These are phyloP conservation scores for Protonibea diacanthus DNA, from an alignment of 2,797 vertebrate genomes.

Conservation along the genomic window DNA sequence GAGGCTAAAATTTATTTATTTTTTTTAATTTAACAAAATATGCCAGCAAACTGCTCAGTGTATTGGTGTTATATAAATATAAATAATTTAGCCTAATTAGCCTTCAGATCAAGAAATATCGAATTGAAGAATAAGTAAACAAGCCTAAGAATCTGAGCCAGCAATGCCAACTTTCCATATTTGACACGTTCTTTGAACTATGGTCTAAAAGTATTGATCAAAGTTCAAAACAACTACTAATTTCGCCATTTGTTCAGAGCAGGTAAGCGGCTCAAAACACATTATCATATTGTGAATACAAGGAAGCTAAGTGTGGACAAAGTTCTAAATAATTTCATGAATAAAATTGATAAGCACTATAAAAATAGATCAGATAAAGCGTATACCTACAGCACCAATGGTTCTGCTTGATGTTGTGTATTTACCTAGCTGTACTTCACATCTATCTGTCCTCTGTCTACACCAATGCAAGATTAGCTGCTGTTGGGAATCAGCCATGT, in stretches of 20 bases:
- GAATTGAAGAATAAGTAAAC: not conserved
- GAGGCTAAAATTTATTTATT: not conserved
- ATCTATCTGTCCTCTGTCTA: conserved; percentile 22
- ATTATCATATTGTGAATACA: too few species aligned
- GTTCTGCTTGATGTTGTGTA: too few species aligned
- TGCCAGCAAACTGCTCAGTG: not conserved
- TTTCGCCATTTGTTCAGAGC: too few species aligned
- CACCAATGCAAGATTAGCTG: conserved; percentile 23
- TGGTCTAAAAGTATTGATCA: too few species aligned
- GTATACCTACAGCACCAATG: too few species aligned
- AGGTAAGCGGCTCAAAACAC: too few species aligned
- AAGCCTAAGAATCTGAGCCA: not conserved
- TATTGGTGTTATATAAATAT: not conserved
- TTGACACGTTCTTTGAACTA: not conserved
- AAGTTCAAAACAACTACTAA: too few species aligned
- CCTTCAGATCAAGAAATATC: conserved; percentile 7
- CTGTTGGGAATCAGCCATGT: conserved; percentile 38
- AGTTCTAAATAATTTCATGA: too few species aligned
- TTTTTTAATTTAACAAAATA: not conserved
- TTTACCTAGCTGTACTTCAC: not conserved
- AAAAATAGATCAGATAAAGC: too few species aligned
- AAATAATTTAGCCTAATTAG: not conserved
- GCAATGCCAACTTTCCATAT: not conserved
- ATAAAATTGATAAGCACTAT: too few species aligned
- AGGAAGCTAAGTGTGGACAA: too few species aligned